phyloP scores from a whole-genome alignment of 2,113 vertebrate genomes.

The Potamarius usumacintae region DNA sequence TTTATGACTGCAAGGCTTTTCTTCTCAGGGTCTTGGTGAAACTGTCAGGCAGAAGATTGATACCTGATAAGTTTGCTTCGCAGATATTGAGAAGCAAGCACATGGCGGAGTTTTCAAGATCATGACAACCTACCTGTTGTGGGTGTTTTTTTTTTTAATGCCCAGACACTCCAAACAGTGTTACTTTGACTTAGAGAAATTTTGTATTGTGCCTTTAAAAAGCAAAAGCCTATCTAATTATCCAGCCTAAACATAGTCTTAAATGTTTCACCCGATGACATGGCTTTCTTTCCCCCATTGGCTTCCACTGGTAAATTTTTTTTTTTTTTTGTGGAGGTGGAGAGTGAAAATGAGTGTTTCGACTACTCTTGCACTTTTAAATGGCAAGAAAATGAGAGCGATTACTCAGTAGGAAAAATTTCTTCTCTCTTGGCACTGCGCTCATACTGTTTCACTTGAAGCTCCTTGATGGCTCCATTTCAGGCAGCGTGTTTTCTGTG shows the following conservation, averaged over 20 bases:
- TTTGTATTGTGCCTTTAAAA: conserved; percentile 34
- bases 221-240: conserved; percentile 22
- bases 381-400: conserved; percentile 47
- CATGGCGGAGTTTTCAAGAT: conserved; percentile 70
- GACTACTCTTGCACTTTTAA: conserved; percentile 61
- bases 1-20: conserved; percentile 63
- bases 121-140: conserved; percentile 63
- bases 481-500: neutral
- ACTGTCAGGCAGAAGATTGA: conserved; percentile 61
- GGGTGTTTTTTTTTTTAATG: conserved; percentile 58
- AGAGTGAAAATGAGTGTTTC: conserved; percentile 53
- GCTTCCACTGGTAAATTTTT: conserved; percentile 34
- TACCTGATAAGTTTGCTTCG: conserved; percentile 67
- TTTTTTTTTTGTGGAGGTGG: neutral
- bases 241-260: conserved; percentile 48
- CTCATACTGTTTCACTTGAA: conserved; percentile 38
- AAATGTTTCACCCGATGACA: conserved; percentile 51
- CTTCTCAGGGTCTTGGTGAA: conserved; percentile 57
- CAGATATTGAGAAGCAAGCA: conserved; percentile 71
- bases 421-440: conserved; percentile 22
- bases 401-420: conserved; percentile 32
- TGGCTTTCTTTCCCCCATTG: conserved; percentile 67
- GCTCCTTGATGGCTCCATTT: conserved; percentile 20
- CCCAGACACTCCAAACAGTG: conserved; percentile 3
- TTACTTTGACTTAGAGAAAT: conserved; percentile 56